These are phyloP conservation scores for Caenorhabditis afra DNA, from an alignment of 2,888 invertebrate species.

Conservation along the genomic window DNA sequence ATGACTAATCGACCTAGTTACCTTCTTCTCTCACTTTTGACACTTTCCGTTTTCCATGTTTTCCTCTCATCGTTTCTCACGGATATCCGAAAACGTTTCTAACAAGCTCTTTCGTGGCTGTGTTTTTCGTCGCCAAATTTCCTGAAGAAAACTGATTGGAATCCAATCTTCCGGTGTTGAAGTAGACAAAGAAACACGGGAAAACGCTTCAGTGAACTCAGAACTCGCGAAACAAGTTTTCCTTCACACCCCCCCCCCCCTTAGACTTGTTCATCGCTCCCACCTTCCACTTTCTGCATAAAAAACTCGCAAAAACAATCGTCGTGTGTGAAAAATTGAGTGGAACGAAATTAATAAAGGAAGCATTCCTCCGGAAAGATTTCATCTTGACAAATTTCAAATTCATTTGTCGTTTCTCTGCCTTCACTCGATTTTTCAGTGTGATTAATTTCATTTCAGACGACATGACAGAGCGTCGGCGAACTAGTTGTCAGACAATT, in stretches of 20 bases:
- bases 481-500: constrained; percentile 54
- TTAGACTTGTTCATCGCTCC: background rate
- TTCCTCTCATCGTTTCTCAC: constrained; percentile 26
- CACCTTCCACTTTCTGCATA: too few relatives aligned
- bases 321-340: too few relatives aligned
- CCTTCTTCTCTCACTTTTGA: constrained; percentile 15
- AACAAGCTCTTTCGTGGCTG: constrained; percentile 12
- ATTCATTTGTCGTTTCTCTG: background rate
- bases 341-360: too few relatives aligned
- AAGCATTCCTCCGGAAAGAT: background rate
- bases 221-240: background rate
- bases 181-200: constrained; percentile 1
- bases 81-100: constrained; percentile 36
- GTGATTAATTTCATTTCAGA: constrained; percentile 35
- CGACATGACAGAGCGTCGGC: constrained; percentile 52
- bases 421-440: background rate
- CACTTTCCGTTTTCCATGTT: constrained; percentile 4
- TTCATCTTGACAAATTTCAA: background rate
- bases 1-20: constrained; percentile 57
- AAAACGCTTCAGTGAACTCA: constrained; percentile 4
- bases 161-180: background rate
- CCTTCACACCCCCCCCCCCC: background rate
- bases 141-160: constrained; percentile 2
- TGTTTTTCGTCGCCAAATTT: background rate
- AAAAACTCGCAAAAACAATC: too few relatives aligned